Conservation (phyloP, 2,888 invertebrate genomes). For the Miltochrista miniata region DNA sequence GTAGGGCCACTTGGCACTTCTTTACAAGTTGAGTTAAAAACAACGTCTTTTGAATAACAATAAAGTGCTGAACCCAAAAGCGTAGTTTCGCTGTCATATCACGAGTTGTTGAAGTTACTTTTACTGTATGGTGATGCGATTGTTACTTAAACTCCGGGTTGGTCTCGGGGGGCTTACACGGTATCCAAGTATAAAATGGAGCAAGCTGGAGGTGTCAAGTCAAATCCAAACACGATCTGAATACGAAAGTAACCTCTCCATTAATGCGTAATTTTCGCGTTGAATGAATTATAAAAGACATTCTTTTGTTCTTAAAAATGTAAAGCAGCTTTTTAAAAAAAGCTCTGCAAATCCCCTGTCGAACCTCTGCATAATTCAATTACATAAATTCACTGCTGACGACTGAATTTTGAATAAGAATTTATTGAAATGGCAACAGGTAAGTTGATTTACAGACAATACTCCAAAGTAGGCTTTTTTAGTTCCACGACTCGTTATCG, state of each 20-base stretch:
- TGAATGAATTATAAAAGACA: conserved; percentile 29
- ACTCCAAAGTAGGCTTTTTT: conserved; percentile 15
- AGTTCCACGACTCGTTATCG: conserved; percentile 20
- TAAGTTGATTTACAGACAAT: conserved; percentile 30
- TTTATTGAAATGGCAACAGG: conserved; percentile 37
- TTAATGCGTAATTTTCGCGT: conserved; percentile 17
- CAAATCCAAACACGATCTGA: conserved; percentile 13
- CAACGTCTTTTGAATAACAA: too few relatives aligned
- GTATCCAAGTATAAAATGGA: background rate
- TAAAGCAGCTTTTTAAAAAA: conserved; percentile 26
- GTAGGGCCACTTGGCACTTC: too few relatives aligned
- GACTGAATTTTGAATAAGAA: conserved; percentile 28
- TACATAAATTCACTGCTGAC: conserved; percentile 31
- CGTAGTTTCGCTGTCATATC: background rate
- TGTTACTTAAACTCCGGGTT: background rate
- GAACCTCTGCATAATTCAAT: conserved; percentile 28
- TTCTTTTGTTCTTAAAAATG: conserved; percentile 29
- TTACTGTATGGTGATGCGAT: background rate
- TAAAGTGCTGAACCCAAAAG: background rate
- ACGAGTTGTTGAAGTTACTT: background rate
- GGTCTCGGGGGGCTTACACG: conserved; percentile 2
- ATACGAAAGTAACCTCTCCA: conserved; percentile 13
- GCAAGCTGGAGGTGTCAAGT: conserved; percentile 2
- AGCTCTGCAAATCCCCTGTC: conserved; percentile 19
- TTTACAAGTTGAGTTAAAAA: too few relatives aligned